Conservation (phyloP, 53 echinoderm and acorn worm species). For the Hippasteria phrygiana region DNA sequence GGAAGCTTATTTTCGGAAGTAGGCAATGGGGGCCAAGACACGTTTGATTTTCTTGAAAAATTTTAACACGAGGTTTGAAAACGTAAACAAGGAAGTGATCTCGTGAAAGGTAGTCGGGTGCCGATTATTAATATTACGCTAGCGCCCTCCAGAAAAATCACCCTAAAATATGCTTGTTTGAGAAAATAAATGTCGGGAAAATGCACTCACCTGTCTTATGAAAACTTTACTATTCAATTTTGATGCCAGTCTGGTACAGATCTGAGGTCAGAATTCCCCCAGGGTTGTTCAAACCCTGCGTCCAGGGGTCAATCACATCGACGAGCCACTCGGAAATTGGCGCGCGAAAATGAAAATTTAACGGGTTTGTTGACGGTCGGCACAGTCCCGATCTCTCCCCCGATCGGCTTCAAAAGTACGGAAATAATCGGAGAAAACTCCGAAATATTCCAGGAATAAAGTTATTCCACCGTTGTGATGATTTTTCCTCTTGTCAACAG, state of each 20-base stretch:
- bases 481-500: conserved; percentile 54
- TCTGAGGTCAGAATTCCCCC: conserved; percentile 68
- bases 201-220: conserved; percentile 56
- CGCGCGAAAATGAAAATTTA: conserved; percentile 93
- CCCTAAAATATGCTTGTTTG: conserved; percentile 32
- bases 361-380: conserved; percentile 51
- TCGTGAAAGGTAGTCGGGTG: conserved; percentile 42
- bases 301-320: conserved; percentile 89
- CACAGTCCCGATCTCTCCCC: conserved; percentile 26
- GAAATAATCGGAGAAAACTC: conserved; percentile 30
- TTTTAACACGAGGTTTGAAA: conserved; percentile 23
- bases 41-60: not conserved
- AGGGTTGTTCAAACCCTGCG: conserved; percentile 57
- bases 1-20: not conserved
- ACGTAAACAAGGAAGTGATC: conserved; percentile 61
- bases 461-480: conserved; percentile 21
- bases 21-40: not conserved
- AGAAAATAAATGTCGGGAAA: conserved; percentile 5
- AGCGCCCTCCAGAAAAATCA: conserved; percentile 54
- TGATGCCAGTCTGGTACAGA: conserved; percentile 29
- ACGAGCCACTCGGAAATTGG: conserved; percentile 84
- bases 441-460: conserved; percentile 44
- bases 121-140: not conserved
- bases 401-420: conserved; percentile 24
- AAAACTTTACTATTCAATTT: conserved; percentile 55